Percentiles rank a stretch among this genome's conserved stretches.
phyloP scores from a whole-genome alignment of 2,797 vertebrate genomes.

The Enteromius treurensis region DNA sequence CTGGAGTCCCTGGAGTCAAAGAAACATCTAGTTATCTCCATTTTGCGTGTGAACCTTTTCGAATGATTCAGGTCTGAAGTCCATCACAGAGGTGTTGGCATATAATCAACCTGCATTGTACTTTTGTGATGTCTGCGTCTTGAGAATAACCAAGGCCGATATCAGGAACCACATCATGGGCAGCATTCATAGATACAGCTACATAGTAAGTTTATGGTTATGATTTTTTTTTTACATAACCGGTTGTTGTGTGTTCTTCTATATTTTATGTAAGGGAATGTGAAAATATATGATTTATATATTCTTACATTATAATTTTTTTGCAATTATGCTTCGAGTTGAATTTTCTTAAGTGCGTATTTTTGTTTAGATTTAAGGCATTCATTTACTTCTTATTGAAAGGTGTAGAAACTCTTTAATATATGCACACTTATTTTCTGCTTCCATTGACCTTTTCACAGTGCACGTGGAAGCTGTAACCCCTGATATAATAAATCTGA shows the following conservation, averaged over 20 bases:
- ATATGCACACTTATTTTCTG: not conserved
- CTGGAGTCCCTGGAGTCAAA: not conserved
- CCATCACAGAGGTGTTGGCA: conserved; percentile 71
- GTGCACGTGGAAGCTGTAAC: not conserved
- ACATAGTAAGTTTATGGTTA: conserved; percentile 68
- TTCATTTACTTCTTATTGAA: not conserved
- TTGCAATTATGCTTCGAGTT: not conserved
- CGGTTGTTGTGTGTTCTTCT: not conserved
- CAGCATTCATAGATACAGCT: conserved; percentile 75
- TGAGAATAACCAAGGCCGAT: conserved; percentile 67
- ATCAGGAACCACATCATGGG: conserved; percentile 75
- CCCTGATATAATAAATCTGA: not conserved
- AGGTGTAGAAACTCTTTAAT: not conserved
- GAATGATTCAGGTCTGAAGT: conserved; percentile 67
- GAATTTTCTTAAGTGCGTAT: not conserved
- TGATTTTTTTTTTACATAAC: not conserved
- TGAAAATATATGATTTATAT: not conserved
- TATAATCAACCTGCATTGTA: conserved; percentile 57
- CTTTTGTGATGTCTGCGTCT: conserved; percentile 71
- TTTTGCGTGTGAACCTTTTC: not conserved
- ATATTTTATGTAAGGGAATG: not conserved
- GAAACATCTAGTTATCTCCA: not conserved
- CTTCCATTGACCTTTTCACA: not conserved
- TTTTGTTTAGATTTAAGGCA: not conserved
- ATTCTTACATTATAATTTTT: not conserved